Percentiles rank a stretch among this genome's conserved stretches.
Evolutionary conservation across 2,113 vertebrate species (phyloP).

Genomic region (Pithys albifrons): DNA sequence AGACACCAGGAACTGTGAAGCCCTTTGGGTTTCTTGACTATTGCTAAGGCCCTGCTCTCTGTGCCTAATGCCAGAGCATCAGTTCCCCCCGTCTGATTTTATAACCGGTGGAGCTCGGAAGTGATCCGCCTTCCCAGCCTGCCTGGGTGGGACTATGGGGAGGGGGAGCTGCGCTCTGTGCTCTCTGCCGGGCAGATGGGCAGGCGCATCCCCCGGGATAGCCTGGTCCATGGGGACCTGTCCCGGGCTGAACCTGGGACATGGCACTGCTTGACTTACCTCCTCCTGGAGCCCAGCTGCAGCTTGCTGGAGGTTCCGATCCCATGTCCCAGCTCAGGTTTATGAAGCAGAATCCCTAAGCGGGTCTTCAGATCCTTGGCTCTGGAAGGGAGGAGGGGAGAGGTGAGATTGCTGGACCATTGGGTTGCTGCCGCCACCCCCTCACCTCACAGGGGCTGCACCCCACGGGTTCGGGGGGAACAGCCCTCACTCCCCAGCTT

Average conservation of each 20-base stretch:
- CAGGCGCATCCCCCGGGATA: background rate
- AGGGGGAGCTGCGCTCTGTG: background rate
- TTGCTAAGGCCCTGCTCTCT: background rate
- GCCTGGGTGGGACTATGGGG: background rate
- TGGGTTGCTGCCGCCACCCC: rapidly evolving
- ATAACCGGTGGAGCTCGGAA: background rate
- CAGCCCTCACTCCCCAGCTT: background rate
- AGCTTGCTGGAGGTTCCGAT: conserved; percentile 45
- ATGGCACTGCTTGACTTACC: conserved; percentile 39
- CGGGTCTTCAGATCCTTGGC: conserved; percentile 89
- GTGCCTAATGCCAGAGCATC: background rate
- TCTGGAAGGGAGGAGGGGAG: conserved; percentile 67
- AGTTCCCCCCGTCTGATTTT: background rate
- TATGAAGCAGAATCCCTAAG: conserved; percentile 85
- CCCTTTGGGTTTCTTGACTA: background rate
- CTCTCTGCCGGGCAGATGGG: background rate
- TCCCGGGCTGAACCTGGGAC: background rate
- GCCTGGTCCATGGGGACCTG: background rate
- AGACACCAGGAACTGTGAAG: background rate
- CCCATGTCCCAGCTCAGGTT: conserved; percentile 71
- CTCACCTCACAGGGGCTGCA: background rate
- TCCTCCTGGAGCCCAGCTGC: conserved; percentile 58
- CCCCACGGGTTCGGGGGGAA: rapidly evolving
- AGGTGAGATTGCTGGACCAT: background rate
- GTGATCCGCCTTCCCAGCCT: background rate